phyloP scores from a whole-genome alignment of 2,113 vertebrate genomes.

The Monarcha castaneiventris region DNA sequence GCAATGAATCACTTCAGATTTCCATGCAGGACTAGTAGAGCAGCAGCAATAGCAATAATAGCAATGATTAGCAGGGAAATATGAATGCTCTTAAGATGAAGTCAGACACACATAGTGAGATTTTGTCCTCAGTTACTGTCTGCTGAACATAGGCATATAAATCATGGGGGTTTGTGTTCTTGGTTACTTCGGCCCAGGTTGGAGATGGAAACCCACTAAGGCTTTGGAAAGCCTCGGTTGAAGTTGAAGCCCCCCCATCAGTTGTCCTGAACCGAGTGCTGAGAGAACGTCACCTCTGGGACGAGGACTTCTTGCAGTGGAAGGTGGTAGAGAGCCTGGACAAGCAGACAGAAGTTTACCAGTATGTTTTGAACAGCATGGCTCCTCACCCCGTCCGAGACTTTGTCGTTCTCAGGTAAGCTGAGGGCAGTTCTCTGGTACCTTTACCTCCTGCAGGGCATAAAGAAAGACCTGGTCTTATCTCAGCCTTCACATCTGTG shows the following conservation, averaged over 20 bases:
- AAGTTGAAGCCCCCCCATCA: constrained; percentile 93
- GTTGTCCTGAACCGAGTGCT: constrained; percentile 93
- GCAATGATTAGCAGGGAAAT: neutral
- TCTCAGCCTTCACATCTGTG: neutral
- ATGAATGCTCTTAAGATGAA: neutral
- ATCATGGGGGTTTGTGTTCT: neutral
- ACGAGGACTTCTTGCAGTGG: constrained; percentile 94
- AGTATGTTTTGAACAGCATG: constrained; percentile 92
- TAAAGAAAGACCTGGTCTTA: neutral
- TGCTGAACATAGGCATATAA: neutral
- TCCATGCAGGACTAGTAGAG: neutral
- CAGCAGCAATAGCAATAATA: neutral
- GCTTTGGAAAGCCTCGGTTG: constrained; percentile 89
- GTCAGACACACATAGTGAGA: neutral
- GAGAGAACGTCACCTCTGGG: constrained; percentile 95
- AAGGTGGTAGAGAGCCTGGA: constrained; percentile 91
- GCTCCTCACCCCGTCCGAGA: constrained; percentile 92
- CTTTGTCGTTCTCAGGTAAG: constrained; percentile 92
- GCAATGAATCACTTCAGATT: neutral
- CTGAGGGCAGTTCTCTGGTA: neutral
- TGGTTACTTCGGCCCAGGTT: constrained; percentile 74
- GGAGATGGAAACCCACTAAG: constrained; percentile 90
- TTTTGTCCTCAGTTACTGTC: neutral
- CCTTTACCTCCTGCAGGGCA: neutral
- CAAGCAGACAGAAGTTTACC: constrained; percentile 92